Conservation (phyloP, 2,888 invertebrate species). For the Punctoribates punctum region DNA sequence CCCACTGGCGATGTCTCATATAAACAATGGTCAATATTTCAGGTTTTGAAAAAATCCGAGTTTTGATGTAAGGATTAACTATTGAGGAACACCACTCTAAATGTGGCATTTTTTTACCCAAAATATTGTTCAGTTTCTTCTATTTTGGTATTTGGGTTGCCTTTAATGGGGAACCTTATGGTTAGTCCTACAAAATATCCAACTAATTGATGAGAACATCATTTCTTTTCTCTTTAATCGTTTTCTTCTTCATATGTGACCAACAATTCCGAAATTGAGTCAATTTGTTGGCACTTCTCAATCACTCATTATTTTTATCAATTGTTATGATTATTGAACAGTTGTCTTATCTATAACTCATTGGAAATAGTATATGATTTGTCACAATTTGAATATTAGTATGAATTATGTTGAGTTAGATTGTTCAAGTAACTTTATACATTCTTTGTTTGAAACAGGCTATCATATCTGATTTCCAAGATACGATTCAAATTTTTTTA, state of each 20-base stretch:
- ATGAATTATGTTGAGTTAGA: too few relatives aligned
- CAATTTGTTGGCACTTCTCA: background rate
- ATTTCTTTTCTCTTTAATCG: conserved; percentile 4
- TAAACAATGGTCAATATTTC: too few relatives aligned
- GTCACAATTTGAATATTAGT: too few relatives aligned
- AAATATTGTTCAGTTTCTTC: conserved; percentile 14
- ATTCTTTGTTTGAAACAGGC: too few relatives aligned
- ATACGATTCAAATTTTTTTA: too few relatives aligned
- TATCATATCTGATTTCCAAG: too few relatives aligned
- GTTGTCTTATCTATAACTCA: too few relatives aligned
- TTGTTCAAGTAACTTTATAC: too few relatives aligned
- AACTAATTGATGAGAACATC: conserved; percentile 27
- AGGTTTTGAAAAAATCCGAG: too few relatives aligned
- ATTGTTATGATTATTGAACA: background rate
- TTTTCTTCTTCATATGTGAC: conserved; percentile 5
- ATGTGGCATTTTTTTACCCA: background rate
- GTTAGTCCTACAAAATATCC: conserved; percentile 8
- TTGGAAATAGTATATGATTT: too few relatives aligned
- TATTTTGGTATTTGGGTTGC: background rate
- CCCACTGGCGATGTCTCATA: too few relatives aligned
- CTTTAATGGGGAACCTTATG: conserved; percentile 34
- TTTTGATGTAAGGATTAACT: too few relatives aligned
- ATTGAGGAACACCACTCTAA: background rate
- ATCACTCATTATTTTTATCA: conserved; percentile 1
- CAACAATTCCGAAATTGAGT: conserved; percentile 18